Evolutionary conservation across 1,140 invertebrate genomes (phyloP).

Genomic region (Idris sp.): DNA sequence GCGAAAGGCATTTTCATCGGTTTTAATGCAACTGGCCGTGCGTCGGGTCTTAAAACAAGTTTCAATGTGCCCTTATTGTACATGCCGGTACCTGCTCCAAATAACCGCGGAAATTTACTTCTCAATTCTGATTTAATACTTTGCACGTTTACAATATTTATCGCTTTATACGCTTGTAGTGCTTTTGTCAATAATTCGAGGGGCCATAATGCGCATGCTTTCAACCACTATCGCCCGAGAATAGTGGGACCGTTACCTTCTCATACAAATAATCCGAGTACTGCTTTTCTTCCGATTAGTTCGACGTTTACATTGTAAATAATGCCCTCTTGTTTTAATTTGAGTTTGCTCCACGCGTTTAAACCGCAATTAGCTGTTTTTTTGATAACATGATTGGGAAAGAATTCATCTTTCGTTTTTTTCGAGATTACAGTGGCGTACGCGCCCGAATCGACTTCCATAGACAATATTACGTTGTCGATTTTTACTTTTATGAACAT

Average conservation of each 20-base stretch:
- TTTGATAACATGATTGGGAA: constrained; percentile 10
- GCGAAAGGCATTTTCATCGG: constrained; percentile 10
- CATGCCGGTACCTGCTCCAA: not conserved
- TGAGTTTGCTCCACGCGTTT: constrained; percentile 17
- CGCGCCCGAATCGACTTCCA: constrained; percentile 27
- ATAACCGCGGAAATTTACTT: not conserved
- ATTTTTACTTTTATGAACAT: constrained; percentile 16
- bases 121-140: not conserved
- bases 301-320: constrained; percentile 2
- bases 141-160: not conserved
- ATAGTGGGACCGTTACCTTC: constrained; percentile 1
- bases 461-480: not conserved
- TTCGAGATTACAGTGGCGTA: constrained; percentile 20
- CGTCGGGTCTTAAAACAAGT: constrained; percentile 2
- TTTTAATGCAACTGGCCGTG: constrained; percentile 3
- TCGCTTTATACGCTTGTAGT: not conserved
- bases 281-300: not conserved
- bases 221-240: constrained; percentile 11
- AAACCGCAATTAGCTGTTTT: constrained; percentile 10
- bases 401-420: constrained; percentile 10
- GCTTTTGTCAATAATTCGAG: not conserved
- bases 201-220: constrained; percentile 3
- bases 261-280: constrained; percentile 10
- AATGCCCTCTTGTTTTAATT: constrained; percentile 14
- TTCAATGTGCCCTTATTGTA: constrained; percentile 4